Evolutionary conservation across 2,113 vertebrate genomes (phyloP), one percentile per base, ranked within the genome.

Genomic region (Petromus typicus): DNA sequence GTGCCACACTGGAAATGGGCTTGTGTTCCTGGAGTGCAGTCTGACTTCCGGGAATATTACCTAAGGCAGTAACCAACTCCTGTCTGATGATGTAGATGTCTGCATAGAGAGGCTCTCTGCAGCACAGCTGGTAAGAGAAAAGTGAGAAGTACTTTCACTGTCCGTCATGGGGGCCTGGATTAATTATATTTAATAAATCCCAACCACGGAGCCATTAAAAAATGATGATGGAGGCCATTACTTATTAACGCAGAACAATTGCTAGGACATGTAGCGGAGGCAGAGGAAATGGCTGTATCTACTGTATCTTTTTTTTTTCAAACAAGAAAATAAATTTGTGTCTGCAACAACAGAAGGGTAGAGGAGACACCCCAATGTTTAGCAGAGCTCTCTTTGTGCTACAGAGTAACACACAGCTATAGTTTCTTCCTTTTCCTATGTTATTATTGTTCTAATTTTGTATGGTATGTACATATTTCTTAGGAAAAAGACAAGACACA

Each of bases 121-220:
- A 6, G 71, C 5, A 0, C 59, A 16, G 63, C 80, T 91, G 40
- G 0, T 7, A n/a, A 9, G 56, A 13, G 40, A 61, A 40, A 79
- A 76, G 61, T 11, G 17, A 43, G 56, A 59, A 76, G 45, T n/a
- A 80, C 32, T 61, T 69, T 78, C 32, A 71, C 22, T 40, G 37
- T 64, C 87, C 23, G 27, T 43, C 83, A 7, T 34, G 43, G 3
- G 25, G 63, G 22, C 7, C 90, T 73, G 18, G 27, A 63, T 89
- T 93, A 87, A 91, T 89, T 85, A 64, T 45, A 32, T 75, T 75
- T 23, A 84, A 64, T 82, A 86, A 91, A 90, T 87, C n/a, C n/a
- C 59, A 86, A 67, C 85, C 40, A 3, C 32, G 34, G 86, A 66
- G 27, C 45, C n/a, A 22, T n/a, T 43, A 20, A 37, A 89, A n/a